phyloP scores from a whole-genome alignment of 2,113 vertebrate genomes.

The Sorex araneus region DNA sequence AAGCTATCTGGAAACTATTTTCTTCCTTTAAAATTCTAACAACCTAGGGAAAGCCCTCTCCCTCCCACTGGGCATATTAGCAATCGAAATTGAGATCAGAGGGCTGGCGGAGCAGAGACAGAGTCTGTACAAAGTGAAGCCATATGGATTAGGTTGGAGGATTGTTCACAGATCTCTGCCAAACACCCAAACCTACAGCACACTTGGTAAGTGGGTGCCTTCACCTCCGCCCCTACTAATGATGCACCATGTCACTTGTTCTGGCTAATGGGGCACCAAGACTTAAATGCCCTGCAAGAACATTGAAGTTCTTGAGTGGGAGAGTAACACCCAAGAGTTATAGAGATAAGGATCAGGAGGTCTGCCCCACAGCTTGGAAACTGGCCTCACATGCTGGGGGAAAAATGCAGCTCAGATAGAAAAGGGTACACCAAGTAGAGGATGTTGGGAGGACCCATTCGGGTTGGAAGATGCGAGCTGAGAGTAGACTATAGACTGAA shows the following conservation, averaged over 20 bases:
- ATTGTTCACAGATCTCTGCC: not conserved
- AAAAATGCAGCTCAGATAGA: too few relatives aligned
- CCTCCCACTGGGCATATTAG: slow-evolving; percentile 42
- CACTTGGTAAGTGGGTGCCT: not conserved
- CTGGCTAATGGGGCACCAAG: not conserved
- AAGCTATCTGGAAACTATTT: slow-evolving; percentile 54
- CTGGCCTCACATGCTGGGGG: too few relatives aligned
- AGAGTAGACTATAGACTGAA: too few relatives aligned
- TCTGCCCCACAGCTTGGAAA: too few relatives aligned
- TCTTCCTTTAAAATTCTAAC: slow-evolving; percentile 63
- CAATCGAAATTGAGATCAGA: slow-evolving; percentile 60
- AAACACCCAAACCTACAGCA: slow-evolving; percentile 10
- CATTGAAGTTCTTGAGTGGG: not conserved
- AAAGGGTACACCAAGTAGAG: too few relatives aligned
- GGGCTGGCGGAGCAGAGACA: not conserved
- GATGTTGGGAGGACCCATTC: too few relatives aligned
- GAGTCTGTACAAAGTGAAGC: slow-evolving; percentile 59
- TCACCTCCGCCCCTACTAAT: not conserved
- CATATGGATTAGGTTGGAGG: slow-evolving; percentile 42
- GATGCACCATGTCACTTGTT: not conserved
- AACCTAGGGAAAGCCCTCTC: slow-evolving; percentile 35
- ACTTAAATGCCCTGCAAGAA: not conserved
- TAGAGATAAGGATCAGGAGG: too few relatives aligned
- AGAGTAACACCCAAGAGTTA: too few relatives aligned
- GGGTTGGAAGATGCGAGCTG: too few relatives aligned